Evolutionary conservation across 2,888 invertebrate species (phyloP), one percentile per base, ranked within the genome.

Genomic region (Rhorus exstirpatorius): DNA sequence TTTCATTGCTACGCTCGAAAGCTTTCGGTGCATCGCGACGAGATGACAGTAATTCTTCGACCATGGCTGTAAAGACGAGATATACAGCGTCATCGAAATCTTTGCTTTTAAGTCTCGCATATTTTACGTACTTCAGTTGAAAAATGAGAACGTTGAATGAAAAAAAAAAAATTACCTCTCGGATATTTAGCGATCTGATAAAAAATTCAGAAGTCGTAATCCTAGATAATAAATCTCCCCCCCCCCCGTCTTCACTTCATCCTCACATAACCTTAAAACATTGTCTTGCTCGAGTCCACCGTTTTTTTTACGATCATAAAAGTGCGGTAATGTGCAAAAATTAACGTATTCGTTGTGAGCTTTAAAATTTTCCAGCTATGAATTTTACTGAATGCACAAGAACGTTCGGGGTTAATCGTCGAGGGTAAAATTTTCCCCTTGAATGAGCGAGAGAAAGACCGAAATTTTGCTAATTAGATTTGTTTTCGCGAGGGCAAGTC

Each of bases 21-120:
- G 91, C 90, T 87, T 93, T 93, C 10, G 93, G 91, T 72, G 89
- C 87, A 24, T 87, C 83, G 6, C 31, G 71, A 58, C 79, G 77
- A 1, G 19, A 51, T 85, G 70, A 90, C 89, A 60, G 44, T 55
- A 93, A 87, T 85, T 92, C 86, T 41, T 86, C 67, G 49, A 90
- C 91, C 4, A 93, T 88, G 6, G 88, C 91, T 87, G 83, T 53
- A 74, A 91, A 51, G n/a, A 21, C 3, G 3, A 51, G 17, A 19
- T 10, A 35, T 8, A 21, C 49, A 31, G 17, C 17, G 46, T 24
- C 49, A 44, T n/a, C n/a, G n/a, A n/a, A n/a, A n/a, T n/a, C n/a
- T n/a, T n/a, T n/a, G n/a, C n/a, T n/a, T n/a, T n/a, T n/a, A n/a
- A n/a, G n/a, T 21, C 7, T 4, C 1, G 38, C 7, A 44, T 26